Base-by-base conservation (phyloP, 2,113 vertebrate genomes). In the Zosterops pallidus region DNA sequence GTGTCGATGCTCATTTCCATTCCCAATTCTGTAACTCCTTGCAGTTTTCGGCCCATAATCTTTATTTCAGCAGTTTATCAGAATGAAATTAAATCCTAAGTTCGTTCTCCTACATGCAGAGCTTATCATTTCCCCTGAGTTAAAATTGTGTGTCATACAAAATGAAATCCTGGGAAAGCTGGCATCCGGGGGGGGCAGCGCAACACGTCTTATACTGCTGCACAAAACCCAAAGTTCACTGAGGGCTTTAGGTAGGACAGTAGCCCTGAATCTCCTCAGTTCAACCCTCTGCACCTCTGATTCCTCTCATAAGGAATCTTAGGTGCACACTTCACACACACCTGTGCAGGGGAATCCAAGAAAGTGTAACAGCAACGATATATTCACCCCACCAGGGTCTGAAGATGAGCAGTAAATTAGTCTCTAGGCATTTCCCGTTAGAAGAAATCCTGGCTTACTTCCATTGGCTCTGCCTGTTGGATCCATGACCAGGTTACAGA, bases 181-280 rank as follows among this genome's bases (percentile, higher is more conserved):
- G n/a, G 23, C 13, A 22, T 6, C 42, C 33, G 29, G 35, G 23
- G 55, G 80, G 28, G 29, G 25, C 68, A 49, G 33, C 1, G 4
- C 3, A 14, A 50, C 10, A 28, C 31, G n/a, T 22, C 69, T 25
- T 4, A 44, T 11, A 0, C 22, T 25, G 80, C 55, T 39, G 44
- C 78, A 62, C 65, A 49, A 26, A 49, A n/a, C 2, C 3, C 52
- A 25, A 9, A 5, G 46, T 10, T 67, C 60, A 29, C 1, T n/a
- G 42, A 47, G 72, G 24, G 29, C n/a, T 10, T 7, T 0, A 11
- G 53, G 67, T 1, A 44, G 37, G 74, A 47, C 1, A 0, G 49
- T n/a, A 89, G 64, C 64, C 59, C 83, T 14, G 49, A 35, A 46
- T 14, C 82, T 75, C 71, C 80, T 50, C 10, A 29, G 12, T 41